Evolutionary conservation across 2,888 invertebrate species (phyloP).

Genomic region (Drosophila diplacantha): DNA sequence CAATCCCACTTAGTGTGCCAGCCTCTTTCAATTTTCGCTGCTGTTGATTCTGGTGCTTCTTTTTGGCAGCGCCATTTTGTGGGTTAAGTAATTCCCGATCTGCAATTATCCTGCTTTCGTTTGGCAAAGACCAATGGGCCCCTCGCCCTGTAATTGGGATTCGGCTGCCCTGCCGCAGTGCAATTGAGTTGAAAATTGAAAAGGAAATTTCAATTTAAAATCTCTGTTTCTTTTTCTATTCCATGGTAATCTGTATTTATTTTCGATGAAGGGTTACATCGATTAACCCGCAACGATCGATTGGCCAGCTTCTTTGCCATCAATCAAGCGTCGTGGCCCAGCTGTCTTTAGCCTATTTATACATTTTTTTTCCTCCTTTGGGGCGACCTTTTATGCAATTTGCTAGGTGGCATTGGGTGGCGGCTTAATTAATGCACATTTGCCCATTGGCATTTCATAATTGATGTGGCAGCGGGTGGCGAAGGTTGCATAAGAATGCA

Average conservation of each 20-base stretch:
- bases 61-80: conserved; percentile 14
- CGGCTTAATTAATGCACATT: conserved; percentile 27
- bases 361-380: neutral
- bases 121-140: neutral
- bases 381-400: conserved; percentile 47
- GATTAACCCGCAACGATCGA: conserved; percentile 26
- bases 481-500: conserved; percentile 7
- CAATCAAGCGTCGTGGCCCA: conserved; percentile 36
- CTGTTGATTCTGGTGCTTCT: neutral
- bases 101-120: conserved; percentile 16
- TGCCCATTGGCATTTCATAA: conserved; percentile 30
- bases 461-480: conserved; percentile 7
- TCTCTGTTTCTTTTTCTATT: no score
- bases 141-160: conserved; percentile 14
- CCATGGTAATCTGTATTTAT: neutral
- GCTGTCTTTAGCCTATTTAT: neutral
- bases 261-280: neutral
- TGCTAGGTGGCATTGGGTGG: conserved; percentile 8
- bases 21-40: neutral
- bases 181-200: conserved; percentile 1
- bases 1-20: neutral
- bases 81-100: conserved; percentile 17
- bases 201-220: neutral
- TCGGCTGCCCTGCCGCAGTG: conserved; percentile 1
- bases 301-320: conserved; percentile 27